Base-by-base conservation (phyloP, 2,797 vertebrate genomes). In the Apogon talboti region DNA sequence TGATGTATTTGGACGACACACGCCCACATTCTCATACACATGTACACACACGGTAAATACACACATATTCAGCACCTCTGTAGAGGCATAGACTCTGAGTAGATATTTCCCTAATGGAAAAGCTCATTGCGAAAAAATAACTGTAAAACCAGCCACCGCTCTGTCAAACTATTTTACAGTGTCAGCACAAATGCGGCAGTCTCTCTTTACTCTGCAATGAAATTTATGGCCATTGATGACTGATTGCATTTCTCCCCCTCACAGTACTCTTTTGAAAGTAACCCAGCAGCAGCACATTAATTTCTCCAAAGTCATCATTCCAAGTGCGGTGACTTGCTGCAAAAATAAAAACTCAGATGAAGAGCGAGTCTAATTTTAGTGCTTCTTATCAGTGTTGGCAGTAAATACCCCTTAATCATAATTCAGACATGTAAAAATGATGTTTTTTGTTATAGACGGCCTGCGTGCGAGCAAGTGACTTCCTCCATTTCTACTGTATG, bases 151-250 rank as follows among this genome's bases (percentile, higher is more conserved):
- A 85, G 79, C 76, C 85, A 56, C 75, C 44, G 57, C 80, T 88
- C 87, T 73, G 83, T 90, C 86, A 85, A 90, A 86, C 85, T 90
- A 87, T 91, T 91, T 87, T 48, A 69, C 88, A 58, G 70, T 76
- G 81, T 93, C 90, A 92, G 91, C 89, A 91, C 79, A 87, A 93
- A 88, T 63, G 75, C 49, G 13, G 57, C 38, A 65, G 50, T 82
- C 78, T 89, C 81, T 89, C 81, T 86, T 80, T 81, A 81, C 18
- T 55, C 77, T 74, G 75, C 81, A 81, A 51, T 87, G 63, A 85
- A 92, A 91, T 89, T 91, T 84, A 91, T 86, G 66, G 85, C 57
- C 87, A 81, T 76, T 83, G 78, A 85, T 90, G 88, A 93, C 89
- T 89, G 87, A 92, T 92, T 90, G 82, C 88, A 78, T 91, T 89